These are phyloP conservation scores for Lepisosteus oculatus DNA, from an alignment of 2,113 vertebrate genomes.

Conservation along the genomic window DNA sequence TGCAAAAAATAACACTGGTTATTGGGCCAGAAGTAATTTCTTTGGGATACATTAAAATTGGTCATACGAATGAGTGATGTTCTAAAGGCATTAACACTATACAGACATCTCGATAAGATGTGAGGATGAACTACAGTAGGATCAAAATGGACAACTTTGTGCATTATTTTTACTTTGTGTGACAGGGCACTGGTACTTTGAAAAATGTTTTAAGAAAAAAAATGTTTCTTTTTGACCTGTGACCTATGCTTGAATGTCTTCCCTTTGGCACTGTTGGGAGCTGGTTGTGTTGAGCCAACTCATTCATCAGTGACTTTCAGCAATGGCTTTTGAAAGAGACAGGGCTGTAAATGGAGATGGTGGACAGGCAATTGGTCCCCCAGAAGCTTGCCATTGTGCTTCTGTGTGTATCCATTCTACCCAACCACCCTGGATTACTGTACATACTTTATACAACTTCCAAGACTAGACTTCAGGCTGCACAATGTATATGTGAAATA, in stretches of 20 bases:
- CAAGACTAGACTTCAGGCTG: conserved; percentile 56
- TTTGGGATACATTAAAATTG: too few species aligned
- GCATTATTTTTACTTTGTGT: too few species aligned
- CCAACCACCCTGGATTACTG: neutral
- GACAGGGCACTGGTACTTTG: too few species aligned
- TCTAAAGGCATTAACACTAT: too few species aligned
- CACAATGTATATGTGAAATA: too few species aligned
- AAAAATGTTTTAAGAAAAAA: neutral
- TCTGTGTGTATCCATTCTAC: neutral
- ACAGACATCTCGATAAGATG: too few species aligned
- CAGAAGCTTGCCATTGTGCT: neutral
- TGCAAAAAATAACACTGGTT: too few species aligned
- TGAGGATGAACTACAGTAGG: too few species aligned
- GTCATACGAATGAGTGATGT: too few species aligned
- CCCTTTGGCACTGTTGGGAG: conserved; percentile 14
- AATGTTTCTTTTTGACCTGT: conserved; percentile 5
- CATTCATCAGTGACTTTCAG: conserved; percentile 15
- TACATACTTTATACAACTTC: neutral
- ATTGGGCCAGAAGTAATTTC: too few species aligned
- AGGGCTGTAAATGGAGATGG: conserved; percentile 20
- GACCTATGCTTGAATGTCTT: neutral
- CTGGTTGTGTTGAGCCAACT: conserved; percentile 21
- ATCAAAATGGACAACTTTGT: too few species aligned
- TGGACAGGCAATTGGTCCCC: conserved; percentile 15
- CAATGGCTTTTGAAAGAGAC: conserved; percentile 28